phyloP scores from a whole-genome alignment of 2,113 vertebrate species.

The Benitochromis conjunctus region DNA sequence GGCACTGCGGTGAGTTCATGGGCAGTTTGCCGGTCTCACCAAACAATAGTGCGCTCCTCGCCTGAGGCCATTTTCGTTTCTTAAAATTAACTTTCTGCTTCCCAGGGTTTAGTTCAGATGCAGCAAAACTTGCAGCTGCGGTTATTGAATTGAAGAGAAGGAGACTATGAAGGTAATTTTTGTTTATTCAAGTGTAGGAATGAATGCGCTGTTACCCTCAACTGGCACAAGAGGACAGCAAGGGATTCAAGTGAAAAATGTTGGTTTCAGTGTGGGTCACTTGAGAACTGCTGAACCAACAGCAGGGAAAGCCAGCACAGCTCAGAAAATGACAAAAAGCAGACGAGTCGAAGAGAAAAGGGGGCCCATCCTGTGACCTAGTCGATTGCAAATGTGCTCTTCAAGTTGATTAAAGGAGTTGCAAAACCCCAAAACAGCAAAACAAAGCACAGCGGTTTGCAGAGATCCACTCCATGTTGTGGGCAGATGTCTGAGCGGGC shows the following conservation, averaged over 20 bases:
- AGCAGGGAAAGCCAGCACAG: slow-evolving; percentile 4
- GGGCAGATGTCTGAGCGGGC: slow-evolving; percentile 50
- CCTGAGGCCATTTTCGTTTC: slow-evolving; percentile 37
- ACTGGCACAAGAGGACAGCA: slow-evolving; percentile 6
- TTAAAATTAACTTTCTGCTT: slow-evolving; percentile 42
- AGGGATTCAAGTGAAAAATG: slow-evolving; percentile 24
- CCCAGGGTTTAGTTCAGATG: slow-evolving; percentile 37
- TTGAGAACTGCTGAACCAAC: slow-evolving; percentile 6
- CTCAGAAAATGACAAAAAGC: slow-evolving; percentile 19
- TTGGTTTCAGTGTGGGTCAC: slow-evolving; percentile 21
- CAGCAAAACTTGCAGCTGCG: slow-evolving; percentile 39
- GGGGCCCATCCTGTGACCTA: neutral
- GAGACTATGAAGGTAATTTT: slow-evolving; percentile 8
- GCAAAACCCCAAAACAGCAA: slow-evolving; percentile 46
- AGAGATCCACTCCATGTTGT: slow-evolving; percentile 50
- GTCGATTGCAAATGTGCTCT: slow-evolving; percentile 32
- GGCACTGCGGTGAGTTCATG: slow-evolving; percentile 51
- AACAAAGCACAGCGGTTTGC: slow-evolving; percentile 38
- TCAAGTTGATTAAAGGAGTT: slow-evolving; percentile 50
- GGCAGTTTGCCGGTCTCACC: slow-evolving; percentile 35
- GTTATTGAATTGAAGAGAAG: slow-evolving; percentile 6
- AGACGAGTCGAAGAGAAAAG: neutral
- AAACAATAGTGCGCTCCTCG: slow-evolving; percentile 57
- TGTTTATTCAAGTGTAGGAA: slow-evolving; percentile 38
- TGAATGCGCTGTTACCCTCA: slow-evolving; percentile 29